Conservation (phyloP, 2,113 vertebrate genomes). For the Hydrochoerus hydrochaeris region DNA sequence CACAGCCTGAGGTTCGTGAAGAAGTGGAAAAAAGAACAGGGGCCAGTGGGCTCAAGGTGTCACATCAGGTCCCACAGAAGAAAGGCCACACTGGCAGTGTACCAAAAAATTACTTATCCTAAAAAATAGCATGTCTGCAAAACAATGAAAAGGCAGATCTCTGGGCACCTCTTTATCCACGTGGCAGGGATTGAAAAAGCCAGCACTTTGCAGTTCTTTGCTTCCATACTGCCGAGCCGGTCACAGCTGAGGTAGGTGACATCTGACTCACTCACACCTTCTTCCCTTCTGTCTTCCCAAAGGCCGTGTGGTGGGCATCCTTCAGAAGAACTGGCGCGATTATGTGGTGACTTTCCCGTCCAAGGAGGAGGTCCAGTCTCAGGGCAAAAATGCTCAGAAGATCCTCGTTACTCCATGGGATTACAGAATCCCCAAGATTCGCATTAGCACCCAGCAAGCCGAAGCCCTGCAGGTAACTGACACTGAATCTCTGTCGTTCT, state of each 20-base stretch:
- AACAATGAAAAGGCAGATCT: background rate
- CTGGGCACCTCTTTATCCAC: background rate
- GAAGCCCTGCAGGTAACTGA: slow-evolving; percentile 92
- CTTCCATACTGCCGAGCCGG: background rate
- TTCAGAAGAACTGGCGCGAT: slow-evolving; percentile 97
- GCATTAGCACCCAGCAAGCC: slow-evolving; percentile 96
- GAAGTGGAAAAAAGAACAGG: background rate
- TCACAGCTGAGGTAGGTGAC: background rate
- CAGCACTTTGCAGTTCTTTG: background rate
- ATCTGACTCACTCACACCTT: background rate
- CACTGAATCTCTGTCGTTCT: fast-evolving
- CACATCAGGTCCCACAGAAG: background rate
- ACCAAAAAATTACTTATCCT: background rate
- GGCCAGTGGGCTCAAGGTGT: background rate
- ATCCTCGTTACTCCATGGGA: slow-evolving; percentile 96
- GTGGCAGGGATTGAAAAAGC: background rate
- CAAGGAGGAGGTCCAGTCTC: slow-evolving; percentile 91
- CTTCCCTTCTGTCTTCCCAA: slow-evolving; percentile 63
- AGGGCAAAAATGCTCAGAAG: slow-evolving; percentile 92
- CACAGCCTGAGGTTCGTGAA: background rate
- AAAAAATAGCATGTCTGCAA: background rate
- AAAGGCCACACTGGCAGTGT: background rate
- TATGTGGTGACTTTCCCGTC: slow-evolving; percentile 96
- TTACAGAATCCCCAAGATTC: slow-evolving; percentile 95
- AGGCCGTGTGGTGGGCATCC: slow-evolving; percentile 94